These are phyloP conservation scores for Gymnocheta viridis DNA, from an alignment of 2,888 invertebrate species.

Conservation along the genomic window DNA sequence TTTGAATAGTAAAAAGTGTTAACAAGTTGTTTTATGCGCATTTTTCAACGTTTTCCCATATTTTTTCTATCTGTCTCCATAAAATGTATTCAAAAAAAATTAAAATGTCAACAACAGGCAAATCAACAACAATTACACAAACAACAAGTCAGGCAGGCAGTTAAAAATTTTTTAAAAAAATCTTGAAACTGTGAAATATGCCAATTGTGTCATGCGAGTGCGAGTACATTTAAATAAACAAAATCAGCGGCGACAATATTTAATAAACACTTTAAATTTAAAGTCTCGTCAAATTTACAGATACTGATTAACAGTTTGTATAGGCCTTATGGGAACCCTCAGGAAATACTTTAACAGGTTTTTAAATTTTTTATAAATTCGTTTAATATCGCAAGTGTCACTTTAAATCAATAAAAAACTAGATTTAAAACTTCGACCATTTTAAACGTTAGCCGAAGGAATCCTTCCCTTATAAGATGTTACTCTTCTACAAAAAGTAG, in stretches of 20 bases:
- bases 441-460: no score
- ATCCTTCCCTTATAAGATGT: no score
- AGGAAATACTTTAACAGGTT: background rate
- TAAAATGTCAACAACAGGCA: conserved; percentile 10
- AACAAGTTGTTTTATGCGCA: conserved; percentile 56
- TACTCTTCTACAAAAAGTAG: no score
- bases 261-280: background rate
- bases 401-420: no score
- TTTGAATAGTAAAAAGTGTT: conserved; percentile 63
- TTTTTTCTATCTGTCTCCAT: conserved; percentile 8
- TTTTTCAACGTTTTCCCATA: conserved; percentile 25
- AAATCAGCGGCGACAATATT: background rate
- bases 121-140: conserved; percentile 18
- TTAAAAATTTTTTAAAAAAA: background rate
- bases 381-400: no score
- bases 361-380: no score
- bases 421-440: no score
- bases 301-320: background rate
- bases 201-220: conserved; percentile 46
- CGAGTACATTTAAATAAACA: no score
- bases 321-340: background rate
- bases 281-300: background rate
- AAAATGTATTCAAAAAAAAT: background rate
- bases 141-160: background rate
- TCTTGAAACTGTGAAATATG: conserved; percentile 31